A percentile compares a stretch with the other conserved stretches of the same genome.
phyloP scores from a whole-genome alignment of 2,888 invertebrate species.

The Osmoderma eremita region DNA sequence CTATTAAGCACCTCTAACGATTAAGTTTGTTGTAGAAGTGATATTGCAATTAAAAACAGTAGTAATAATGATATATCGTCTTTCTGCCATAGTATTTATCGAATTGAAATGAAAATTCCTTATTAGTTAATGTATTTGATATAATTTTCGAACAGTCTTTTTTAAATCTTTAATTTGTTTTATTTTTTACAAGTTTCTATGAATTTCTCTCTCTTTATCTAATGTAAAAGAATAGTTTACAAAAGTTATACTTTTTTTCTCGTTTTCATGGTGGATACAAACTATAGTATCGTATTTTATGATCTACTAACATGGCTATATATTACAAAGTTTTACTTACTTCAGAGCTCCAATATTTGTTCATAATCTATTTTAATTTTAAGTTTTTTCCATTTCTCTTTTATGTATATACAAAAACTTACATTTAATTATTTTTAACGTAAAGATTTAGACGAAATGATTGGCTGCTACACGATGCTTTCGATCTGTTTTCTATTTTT shows the following conservation, averaged over 20 bases:
- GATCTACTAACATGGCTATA: constrained; percentile 51
- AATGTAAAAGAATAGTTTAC: constrained; percentile 61
- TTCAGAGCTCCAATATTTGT: constrained; percentile 41
- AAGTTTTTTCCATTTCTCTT: constrained; percentile 33
- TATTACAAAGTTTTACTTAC: constrained; percentile 44
- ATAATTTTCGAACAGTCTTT: constrained; percentile 59
- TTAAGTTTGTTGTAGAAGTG: constrained; percentile 37
- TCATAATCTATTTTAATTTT: constrained; percentile 20
- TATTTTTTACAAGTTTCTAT: constrained; percentile 53
- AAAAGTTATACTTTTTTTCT: constrained; percentile 55
- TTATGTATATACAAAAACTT: constrained; percentile 44
- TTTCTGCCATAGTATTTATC: constrained; percentile 16
- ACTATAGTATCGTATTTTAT: constrained; percentile 50
- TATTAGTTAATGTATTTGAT: constrained; percentile 46
- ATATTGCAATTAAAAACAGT: neutral
- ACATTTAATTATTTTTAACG: constrained; percentile 39
- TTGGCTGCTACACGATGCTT: constrained; percentile 51
- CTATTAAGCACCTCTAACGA: neutral
- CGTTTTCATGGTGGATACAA: constrained; percentile 57
- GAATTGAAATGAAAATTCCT: constrained; percentile 36
- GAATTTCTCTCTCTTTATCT: constrained; percentile 47
- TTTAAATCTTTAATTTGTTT: constrained; percentile 28
- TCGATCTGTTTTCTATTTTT: too few relatives aligned
- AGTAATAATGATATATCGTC: neutral
- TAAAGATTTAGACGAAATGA: constrained; percentile 41